Evolutionary conservation across 2,888 invertebrate species (phyloP), one percentile per base, ranked within the genome.

Genomic region (Cetonia aurata): DNA sequence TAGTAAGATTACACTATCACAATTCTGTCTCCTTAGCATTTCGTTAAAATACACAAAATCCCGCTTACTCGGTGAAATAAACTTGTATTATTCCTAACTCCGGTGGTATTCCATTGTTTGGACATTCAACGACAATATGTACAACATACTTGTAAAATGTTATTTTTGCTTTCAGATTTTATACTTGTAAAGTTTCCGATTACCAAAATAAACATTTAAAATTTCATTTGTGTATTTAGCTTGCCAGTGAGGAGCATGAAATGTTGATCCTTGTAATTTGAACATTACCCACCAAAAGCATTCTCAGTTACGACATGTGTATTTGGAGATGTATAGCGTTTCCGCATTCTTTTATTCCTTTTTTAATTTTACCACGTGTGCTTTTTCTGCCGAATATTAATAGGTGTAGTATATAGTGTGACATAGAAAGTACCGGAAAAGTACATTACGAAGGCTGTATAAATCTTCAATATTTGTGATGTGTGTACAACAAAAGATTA

Each of bases 121-220:
- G 41, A 56, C 37, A 41, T 56, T 37, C 56, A 56, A 56, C 15
- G 56, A 56, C 56, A 56, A 56, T 41, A 25, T 25, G 25, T 25
- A 25, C 25, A 25, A 25, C 25, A 25, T 56, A 56, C 37, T 56
- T 56, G 56, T 56, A 41, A 56, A 56, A 56, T 15, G 56, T 41
- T 56, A 56, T 56, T 56, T 56, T 56, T 56, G 41, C 56, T 56
- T 56, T 56, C 17, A 37, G 37, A 41, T 56, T 56, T 56, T 41
- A 56, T 37, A 56, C 37, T 56, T 56, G 13, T 56, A 56, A 56
- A 56, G 56, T 56, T 56, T 56, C 41, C 56, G 56, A 56, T 56
- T 56, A 56, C 56, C 15, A 56, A 56, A 56, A 56, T 56, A 56
- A 56, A 56, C 56, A 37, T 9, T 41, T 25, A 41, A 37, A 9